Percentiles rank a stretch among this genome's conserved stretches.
Conservation (phyloP, 30 jellyfish, hydroid and myxozoan genomes). For the Clytia hemisphaerica region DNA sequence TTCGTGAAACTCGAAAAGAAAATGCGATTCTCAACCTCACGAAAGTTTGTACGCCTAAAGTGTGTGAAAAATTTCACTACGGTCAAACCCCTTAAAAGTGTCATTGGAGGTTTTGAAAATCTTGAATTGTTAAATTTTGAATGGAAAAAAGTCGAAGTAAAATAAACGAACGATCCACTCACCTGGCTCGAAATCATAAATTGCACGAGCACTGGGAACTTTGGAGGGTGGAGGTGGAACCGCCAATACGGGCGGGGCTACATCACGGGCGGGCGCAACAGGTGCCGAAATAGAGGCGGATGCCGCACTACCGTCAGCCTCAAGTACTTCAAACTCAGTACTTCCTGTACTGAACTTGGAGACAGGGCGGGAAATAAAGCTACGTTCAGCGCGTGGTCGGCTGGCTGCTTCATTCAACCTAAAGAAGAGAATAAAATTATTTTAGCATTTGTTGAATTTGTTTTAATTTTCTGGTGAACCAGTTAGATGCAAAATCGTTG, state of each 20-base stretch:
- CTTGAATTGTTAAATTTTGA: neutral
- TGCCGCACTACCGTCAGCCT: neutral
- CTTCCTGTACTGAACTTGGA: slow-evolving; percentile 38
- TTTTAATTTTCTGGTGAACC: too few species aligned
- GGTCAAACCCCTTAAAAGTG: neutral
- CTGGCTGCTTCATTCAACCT: slow-evolving; percentile 91
- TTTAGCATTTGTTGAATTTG: too few species aligned
- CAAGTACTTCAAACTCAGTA: slow-evolving; percentile 1
- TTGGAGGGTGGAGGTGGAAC: slow-evolving; percentile 39
- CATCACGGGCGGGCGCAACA: slow-evolving; percentile 35
- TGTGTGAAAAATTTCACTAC: neutral
- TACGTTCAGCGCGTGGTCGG: slow-evolving; percentile 85
- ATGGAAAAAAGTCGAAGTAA: neutral
- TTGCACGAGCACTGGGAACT: slow-evolving; percentile 65
- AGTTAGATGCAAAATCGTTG: too few species aligned
- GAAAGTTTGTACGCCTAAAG: too few species aligned
- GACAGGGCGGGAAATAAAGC: slow-evolving; percentile 41
- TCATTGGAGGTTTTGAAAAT: neutral
- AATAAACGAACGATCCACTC: neutral
- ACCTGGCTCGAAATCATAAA: slow-evolving; percentile 95
- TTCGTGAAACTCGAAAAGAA: too few species aligned
- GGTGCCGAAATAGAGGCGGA: slow-evolving; percentile 35
- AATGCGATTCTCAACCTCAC: too few species aligned
- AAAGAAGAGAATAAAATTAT: too few species aligned
- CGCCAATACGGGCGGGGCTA: slow-evolving; percentile 53